Evolutionary conservation across 92 coral and sea anemone species (phyloP), one percentile per base, ranked within the genome.

Genomic region (Zoanthus gigantus): DNA sequence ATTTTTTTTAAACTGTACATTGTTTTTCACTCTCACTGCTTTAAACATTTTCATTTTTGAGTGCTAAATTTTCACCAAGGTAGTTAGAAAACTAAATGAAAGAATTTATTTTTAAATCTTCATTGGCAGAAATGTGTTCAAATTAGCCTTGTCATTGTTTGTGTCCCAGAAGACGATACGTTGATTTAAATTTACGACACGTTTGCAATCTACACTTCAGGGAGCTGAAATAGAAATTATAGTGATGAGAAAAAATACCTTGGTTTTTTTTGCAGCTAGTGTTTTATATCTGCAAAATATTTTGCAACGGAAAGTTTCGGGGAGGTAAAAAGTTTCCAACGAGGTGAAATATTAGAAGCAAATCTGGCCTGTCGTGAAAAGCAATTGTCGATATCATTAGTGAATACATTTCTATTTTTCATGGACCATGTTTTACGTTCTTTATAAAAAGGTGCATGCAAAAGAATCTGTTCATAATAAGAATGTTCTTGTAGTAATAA

Each of bases 51-150:
- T 54, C 44, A 44, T 61, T 81, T 12, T 23, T 23, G 60, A 72
- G 72, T 44, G 85, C 66, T 68, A 81, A 15, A 23, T 28, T 66
- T 65, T 16, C 61, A 10, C 57, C 28, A 81, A 61, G 54, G 7
- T 54, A 12, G 9, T 58, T n/a, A 6, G 8, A 63, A 63, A 81
- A 66, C 44, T 44, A 69, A 30, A 10, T 69, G 31, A 13, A 7
- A 30, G 1, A 69, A 23, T 4, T 16, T 13, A 16, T 79, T 57
- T 68, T 18, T 46, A 29, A 65, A 65, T 68, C 74, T 66, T 52
- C 58, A 79, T 4, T 79, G 84, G 84, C 84, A 79, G 83, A 78
- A 52, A 78, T n/a, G 84, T 60, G 42, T 44, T 34, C 58, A 80
- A 80, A 63, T 80, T 80, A 18, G 31, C 71, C 83, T 78, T 78